Percentiles rank a stretch among this genome's conserved stretches.
phyloP scores from a whole-genome alignment of 2,113 vertebrate species.

The Percina caprodes region DNA sequence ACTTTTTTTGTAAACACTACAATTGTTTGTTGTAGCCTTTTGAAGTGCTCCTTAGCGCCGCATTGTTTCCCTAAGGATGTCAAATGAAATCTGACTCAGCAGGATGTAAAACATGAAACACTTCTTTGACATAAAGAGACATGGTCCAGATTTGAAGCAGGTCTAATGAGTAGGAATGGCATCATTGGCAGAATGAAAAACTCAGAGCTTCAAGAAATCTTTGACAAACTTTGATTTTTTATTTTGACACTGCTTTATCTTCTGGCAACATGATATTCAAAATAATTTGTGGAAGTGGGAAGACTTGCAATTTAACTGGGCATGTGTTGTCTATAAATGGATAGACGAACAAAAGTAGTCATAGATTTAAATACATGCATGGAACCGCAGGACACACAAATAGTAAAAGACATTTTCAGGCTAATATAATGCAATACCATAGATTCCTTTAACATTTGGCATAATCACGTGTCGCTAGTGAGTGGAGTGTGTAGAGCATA shows the following conservation, averaged over 20 bases:
- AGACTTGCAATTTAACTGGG: not conserved
- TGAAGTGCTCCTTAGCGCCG: slow-evolving; percentile 49
- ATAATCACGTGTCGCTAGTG: not conserved
- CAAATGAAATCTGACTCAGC: slow-evolving; percentile 36
- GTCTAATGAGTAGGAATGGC: slow-evolving; percentile 18
- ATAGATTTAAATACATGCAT: not conserved
- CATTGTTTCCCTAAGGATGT: slow-evolving; percentile 49
- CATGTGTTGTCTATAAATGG: not conserved
- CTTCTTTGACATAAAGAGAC: slow-evolving; percentile 44
- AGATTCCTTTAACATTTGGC: slow-evolving; percentile 8
- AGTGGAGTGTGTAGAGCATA: not conserved
- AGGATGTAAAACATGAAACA: slow-evolving; percentile 50
- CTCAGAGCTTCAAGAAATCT: slow-evolving; percentile 8
- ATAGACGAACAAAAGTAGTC: not conserved
- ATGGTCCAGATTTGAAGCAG: slow-evolving; percentile 36
- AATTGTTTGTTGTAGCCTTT: slow-evolving; percentile 37
- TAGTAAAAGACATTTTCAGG: not conserved
- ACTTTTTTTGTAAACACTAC: slow-evolving; percentile 33
- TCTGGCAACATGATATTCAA: not conserved
- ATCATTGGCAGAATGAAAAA: slow-evolving; percentile 23
- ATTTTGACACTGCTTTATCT: slow-evolving; percentile 24
- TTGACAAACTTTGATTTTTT: slow-evolving; percentile 27
- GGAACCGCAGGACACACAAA: not conserved
- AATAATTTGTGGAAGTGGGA: not conserved
- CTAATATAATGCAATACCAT: not conserved